Evolutionary conservation across 2,888 invertebrate species (phyloP), one percentile per base, ranked within the genome.

Genomic region (Athrips mouffetella): DNA sequence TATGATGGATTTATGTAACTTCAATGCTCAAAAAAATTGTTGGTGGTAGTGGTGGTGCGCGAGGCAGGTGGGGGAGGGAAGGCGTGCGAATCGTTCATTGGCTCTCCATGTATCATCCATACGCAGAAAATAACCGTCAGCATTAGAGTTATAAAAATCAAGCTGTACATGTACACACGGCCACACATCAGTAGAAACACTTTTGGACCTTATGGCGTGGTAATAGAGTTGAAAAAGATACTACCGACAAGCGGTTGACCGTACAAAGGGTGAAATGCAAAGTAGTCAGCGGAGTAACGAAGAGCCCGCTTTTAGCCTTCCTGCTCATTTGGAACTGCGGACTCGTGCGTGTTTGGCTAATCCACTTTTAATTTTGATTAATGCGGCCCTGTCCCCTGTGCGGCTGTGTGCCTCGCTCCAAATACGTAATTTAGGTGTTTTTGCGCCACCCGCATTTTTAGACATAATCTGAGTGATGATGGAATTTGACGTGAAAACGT

Each of bases 301-400:
- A 49, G 45, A 49, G 39, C 49, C 18, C 40, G 30, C 40, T 40
- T 49, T 49, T 20, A 45, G 46, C 33, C 27, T 42, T 37, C 20
- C 37, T 10, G 46, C 49, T 50, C 37, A 42, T 42, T 31, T 21
- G 15, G 40, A 45, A 45, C 46, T 41, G 33, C 35, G 20, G 27
- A 20, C 21, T 29, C 41, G 47, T 49, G 48, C 59, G 68, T 59
- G 65, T 46, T 60, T 64, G 60, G 60, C 73, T 82, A 85, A 85
- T 85, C 79, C 78, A 76, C 74, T 82, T 86, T 85, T 85, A 86
- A 86, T 86, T 85, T 84, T 85, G 86, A 86, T 86, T 82, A 84
- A 86, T 86, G 81, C 65, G 57, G 62, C 63, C 70, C 53, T 54
- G 52, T 53, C 59, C 58, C 63, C 62, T 56, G 49, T 58, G 55